Evolutionary conservation across 1,140 invertebrate species (phyloP), one percentile per base, ranked within the genome.

Genomic region (Streblospio benedicti): DNA sequence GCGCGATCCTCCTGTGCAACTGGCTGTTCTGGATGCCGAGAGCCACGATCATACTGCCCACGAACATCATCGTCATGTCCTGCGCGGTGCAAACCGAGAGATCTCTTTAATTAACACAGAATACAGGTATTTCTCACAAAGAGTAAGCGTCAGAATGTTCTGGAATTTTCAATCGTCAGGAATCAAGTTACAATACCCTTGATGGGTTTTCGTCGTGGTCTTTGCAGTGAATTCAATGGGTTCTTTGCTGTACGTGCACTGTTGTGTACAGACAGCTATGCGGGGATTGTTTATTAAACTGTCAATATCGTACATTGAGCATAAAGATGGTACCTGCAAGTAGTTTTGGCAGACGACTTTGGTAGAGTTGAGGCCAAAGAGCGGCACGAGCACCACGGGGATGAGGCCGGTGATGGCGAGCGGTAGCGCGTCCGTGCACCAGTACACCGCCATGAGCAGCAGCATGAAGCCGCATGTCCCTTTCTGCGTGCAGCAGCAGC

Each of bases 41-140:
- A 0, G 91, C 91, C 28, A 93, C 85, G 64, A 92, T 84, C 56
- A 94, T 63, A 20, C 80, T 78, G 14, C 81, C 81, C 14, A 83
- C 65, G 67, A 84, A 93, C 80, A 94, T 86, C 81, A 93, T 88
- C 69, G 90, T 90, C 0, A 88, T 89, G 64, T 92, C 88, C 77
- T 79, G 60, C 33, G 62, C 1, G 28, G 28, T 23, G n/a, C n/a
- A 64, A 67, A 45, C 32, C 20, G 18, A 56, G 41, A 41, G n/a
- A n/a, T n/a, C n/a, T n/a, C n/a, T n/a, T n/a, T n/a, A n/a, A n/a
- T n/a, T n/a, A n/a, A n/a, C n/a, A n/a, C n/a, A n/a, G n/a, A n/a
- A n/a, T n/a, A n/a, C n/a, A n/a, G n/a, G n/a, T n/a, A n/a, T n/a
- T n/a, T n/a, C n/a, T n/a, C n/a, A n/a, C n/a, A n/a, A n/a, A n/a